These are phyloP conservation scores for Liolophura sinensis DNA, from an alignment of 1,140 invertebrate species.

Conservation along the genomic window DNA sequence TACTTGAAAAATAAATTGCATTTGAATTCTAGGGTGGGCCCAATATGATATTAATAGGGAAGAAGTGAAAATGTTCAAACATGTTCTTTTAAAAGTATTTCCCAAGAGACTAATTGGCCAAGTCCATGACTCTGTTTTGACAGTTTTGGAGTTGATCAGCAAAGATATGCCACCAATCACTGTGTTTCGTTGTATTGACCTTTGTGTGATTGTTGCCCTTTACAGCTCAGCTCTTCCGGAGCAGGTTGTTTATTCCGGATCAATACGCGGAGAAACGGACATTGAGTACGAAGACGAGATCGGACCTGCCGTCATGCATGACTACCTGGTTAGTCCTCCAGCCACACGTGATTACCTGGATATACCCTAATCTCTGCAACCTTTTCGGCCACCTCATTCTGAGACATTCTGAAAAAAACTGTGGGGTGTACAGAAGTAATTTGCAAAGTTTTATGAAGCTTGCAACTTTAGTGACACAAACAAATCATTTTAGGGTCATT, in stretches of 20 bases:
- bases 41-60: conserved; percentile 29
- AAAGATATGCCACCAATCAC: not conserved
- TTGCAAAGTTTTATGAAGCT: no score
- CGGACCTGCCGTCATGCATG: conserved; percentile 81
- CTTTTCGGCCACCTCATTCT: no score
- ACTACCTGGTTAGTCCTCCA: conserved; percentile 71
- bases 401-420: no score
- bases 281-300: conserved; percentile 84
- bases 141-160: not conserved
- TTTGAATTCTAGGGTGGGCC: no score
- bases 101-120: not conserved
- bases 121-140: not conserved
- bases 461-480: no score
- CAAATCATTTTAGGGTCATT: no score
- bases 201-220: conserved; percentile 14
- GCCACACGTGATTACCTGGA: not conserved
- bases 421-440: no score
- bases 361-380: no score
- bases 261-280: conserved; percentile 77
- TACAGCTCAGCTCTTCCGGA: conserved; percentile 69
- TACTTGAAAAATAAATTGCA: no score
- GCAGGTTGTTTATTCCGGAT: conserved; percentile 85
- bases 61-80: conserved; percentile 26
- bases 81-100: conserved; percentile 13
- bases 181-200: not conserved